These are phyloP conservation scores for Euwallacea fornicatus DNA, from an alignment of 1,140 invertebrate species.

Conservation along the genomic window DNA sequence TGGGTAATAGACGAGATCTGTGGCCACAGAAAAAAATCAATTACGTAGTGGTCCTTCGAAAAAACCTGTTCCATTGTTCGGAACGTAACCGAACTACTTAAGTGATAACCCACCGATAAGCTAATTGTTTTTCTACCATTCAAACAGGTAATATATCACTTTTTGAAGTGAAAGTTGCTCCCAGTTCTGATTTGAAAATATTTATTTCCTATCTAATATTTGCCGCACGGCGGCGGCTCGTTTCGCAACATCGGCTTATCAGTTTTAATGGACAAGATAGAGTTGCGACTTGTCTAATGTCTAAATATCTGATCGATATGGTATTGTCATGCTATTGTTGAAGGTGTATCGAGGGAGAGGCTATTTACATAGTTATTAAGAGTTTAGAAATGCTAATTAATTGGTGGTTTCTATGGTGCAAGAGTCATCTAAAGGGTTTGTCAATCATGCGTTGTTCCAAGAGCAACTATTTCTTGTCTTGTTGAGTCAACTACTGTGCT, in stretches of 20 bases:
- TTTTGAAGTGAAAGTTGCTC: conserved; percentile 30
- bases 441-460: too few relatives aligned
- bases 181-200: conserved; percentile 11
- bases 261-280: conserved; percentile 14
- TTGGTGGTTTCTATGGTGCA: too few relatives aligned
- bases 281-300: conserved; percentile 12
- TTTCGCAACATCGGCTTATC: conserved; percentile 25
- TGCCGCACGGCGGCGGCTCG: neutral
- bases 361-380: neutral
- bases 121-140: conserved; percentile 29
- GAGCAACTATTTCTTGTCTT: too few relatives aligned
- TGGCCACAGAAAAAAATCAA: neutral
- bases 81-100: conserved; percentile 1
- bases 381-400: too few relatives aligned
- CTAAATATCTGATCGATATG: conserved; percentile 4
- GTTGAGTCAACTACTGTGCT: too few relatives aligned
- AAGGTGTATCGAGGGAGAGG: conserved; percentile 3
- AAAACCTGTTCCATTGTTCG: conserved; percentile 25
- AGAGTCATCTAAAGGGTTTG: too few relatives aligned
- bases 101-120: conserved; percentile 29
- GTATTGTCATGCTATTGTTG: conserved; percentile 12
- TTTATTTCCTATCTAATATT: conserved; percentile 15
- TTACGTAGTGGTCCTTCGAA: conserved; percentile 6
- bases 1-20: neutral
- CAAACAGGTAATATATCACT: conserved; percentile 20